Conservation (phyloP, 2,888 invertebrate genomes). For the Epistrophe eligans region DNA sequence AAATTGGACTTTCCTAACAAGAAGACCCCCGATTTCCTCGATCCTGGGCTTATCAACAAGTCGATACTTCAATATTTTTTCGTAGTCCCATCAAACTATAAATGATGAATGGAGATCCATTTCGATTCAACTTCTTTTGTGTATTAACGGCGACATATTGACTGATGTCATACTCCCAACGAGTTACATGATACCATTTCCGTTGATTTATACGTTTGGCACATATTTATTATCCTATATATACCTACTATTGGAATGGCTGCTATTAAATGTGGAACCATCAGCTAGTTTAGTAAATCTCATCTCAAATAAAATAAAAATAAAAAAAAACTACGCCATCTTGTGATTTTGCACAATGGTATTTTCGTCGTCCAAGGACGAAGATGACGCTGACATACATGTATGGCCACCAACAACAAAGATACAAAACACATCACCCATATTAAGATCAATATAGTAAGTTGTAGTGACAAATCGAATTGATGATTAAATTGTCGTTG, state of each 20-base stretch:
- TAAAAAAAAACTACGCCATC: not conserved
- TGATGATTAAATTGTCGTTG: conserved; percentile 53
- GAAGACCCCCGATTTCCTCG: conserved; percentile 4
- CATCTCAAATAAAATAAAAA: conserved; percentile 1
- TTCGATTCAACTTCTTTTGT: conserved; percentile 19
- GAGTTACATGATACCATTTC: conserved; percentile 12
- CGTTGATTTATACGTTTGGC: conserved; percentile 45
- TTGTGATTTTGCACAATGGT: not conserved
- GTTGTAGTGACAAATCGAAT: conserved; percentile 63
- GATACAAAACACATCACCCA: conserved; percentile 3
- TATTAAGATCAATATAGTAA: conserved; percentile 1
- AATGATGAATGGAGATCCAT: conserved; percentile 45
- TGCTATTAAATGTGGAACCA: conserved; percentile 51
- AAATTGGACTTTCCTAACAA: conserved; percentile 19
- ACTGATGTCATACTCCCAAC: conserved; percentile 38
- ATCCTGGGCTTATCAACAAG: conserved; percentile 39
- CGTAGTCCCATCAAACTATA: conserved; percentile 23
- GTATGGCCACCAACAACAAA: not conserved
- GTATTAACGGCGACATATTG: conserved; percentile 54
- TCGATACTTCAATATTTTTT: conserved; percentile 46
- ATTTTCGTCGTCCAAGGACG: conserved; percentile 26
- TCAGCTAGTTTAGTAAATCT: conserved; percentile 25
- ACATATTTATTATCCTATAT: conserved; percentile 42
- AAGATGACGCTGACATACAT: not conserved
- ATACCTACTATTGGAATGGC: conserved; percentile 18